A percentile compares a stretch with the other conserved stretches of the same genome.
Evolutionary conservation across 64 coral and sea anemone genomes (phyloP).

Genomic region (Pocillopora damicornis): DNA sequence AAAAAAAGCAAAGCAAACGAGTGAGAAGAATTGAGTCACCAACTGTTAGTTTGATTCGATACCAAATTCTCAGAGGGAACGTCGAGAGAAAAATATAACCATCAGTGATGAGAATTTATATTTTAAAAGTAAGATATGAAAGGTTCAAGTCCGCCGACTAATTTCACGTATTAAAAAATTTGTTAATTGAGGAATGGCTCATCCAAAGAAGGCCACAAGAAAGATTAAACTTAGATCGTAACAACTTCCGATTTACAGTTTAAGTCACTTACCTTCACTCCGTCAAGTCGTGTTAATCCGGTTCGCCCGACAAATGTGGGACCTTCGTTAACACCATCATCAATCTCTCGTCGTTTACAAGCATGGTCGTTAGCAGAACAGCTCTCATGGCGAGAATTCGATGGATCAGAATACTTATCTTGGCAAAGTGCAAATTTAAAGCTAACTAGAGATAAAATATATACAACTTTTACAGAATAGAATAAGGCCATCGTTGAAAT

Average conservation of each 20-base stretch:
- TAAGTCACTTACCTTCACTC: slow-evolving; percentile 1
- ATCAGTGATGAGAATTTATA: not conserved
- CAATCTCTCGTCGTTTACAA: not conserved
- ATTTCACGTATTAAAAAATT: too few species aligned
- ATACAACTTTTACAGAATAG: not conserved
- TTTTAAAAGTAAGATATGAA: too few species aligned
- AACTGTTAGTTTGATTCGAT: not conserved
- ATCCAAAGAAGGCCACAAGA: not conserved
- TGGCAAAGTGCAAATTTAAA: not conserved
- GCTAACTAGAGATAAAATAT: slow-evolving; percentile 5
- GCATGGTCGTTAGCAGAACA: not conserved
- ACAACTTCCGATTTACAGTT: not conserved
- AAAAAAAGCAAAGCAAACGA: not conserved
- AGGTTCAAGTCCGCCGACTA: too few species aligned
- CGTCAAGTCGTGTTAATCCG: slow-evolving; percentile 15
- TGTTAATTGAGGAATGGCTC: not conserved
- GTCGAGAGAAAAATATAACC: not conserved
- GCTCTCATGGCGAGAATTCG: not conserved
- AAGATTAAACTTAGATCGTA: not conserved
- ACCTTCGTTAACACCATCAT: not conserved
- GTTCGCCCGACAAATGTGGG: slow-evolving; percentile 20
- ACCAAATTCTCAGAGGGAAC: not conserved
- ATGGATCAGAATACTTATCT: slow-evolving; percentile 2
- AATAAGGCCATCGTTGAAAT: not conserved
- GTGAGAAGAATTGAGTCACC: not conserved